phyloP scores from a whole-genome alignment of 2,113 vertebrate species.

The Myotis brandtii region DNA sequence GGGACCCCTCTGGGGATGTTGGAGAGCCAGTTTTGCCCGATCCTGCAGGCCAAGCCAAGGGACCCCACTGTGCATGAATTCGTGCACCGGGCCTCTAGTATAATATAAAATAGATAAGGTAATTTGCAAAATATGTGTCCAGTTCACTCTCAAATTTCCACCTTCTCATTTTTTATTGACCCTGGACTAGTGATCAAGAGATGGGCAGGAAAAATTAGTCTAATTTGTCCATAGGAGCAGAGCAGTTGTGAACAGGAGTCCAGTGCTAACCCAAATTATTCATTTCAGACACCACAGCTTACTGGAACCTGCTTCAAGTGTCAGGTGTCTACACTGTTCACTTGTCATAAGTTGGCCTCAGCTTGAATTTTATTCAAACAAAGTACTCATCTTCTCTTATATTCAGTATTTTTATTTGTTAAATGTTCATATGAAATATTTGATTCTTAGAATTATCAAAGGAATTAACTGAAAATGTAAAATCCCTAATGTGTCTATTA shows the following conservation, averaged over 20 bases:
- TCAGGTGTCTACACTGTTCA: background rate
- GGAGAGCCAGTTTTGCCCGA: no score
- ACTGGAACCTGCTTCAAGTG: background rate
- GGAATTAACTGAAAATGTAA: background rate
- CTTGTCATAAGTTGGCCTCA: background rate
- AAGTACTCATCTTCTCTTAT: background rate
- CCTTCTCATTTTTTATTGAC: background rate
- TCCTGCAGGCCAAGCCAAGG: no score
- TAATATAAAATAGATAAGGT: background rate
- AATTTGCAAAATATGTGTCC: background rate
- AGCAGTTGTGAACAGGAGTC: background rate
- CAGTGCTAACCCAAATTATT: background rate
- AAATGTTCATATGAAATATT: constrained; percentile 39
- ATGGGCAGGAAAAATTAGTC: background rate
- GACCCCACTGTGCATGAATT: no score
- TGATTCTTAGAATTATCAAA: background rate
- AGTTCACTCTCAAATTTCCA: background rate
- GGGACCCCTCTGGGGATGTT: no score
- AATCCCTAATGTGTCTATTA: background rate
- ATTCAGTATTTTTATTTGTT: background rate
- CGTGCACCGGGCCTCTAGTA: no score
- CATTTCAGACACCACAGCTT: background rate
- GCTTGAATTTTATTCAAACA: background rate
- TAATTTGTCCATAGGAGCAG: background rate
- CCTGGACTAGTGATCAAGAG: background rate